phyloP scores from a whole-genome alignment of 30 jellyfish, hydroid and myxozoan species.

The Mastigias papua region DNA sequence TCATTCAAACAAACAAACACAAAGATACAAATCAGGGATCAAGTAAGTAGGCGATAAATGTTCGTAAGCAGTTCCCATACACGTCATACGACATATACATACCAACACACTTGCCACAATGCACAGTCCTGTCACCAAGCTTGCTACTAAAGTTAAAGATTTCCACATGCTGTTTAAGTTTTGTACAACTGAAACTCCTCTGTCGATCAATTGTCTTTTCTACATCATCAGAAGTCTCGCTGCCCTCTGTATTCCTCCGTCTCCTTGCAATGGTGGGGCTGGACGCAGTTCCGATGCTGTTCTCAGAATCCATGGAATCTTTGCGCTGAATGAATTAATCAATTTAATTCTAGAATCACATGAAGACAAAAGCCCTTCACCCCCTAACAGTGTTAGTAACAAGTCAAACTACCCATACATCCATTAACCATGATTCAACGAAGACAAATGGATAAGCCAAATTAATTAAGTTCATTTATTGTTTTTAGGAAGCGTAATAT shows the following conservation, averaged over 20 bases:
- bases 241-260: constrained; percentile 50
- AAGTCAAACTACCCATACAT: no score
- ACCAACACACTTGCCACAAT: constrained; percentile 72
- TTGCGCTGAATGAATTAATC: constrained; percentile 4
- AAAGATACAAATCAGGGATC: no score
- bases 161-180: constrained; percentile 44
- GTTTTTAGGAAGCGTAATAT: no score
- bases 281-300: constrained; percentile 6
- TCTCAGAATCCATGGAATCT: constrained; percentile 48
- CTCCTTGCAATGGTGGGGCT: constrained; percentile 26
- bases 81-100: background rate
- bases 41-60: no score
- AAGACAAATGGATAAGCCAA: no score
- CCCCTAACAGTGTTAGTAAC: no score
- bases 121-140: constrained; percentile 38
- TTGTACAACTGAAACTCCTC: constrained; percentile 50
- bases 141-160: constrained; percentile 37
- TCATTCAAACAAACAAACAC: no score
- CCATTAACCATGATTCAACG: no score
- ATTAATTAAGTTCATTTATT: no score
- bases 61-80: background rate
- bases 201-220: constrained; percentile 22
- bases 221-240: constrained; percentile 30
- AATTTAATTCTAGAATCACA: no score
- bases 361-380: no score